Conservation (phyloP, 35 echinoderm and acorn worm species). For the Amphiura filiformis region DNA sequence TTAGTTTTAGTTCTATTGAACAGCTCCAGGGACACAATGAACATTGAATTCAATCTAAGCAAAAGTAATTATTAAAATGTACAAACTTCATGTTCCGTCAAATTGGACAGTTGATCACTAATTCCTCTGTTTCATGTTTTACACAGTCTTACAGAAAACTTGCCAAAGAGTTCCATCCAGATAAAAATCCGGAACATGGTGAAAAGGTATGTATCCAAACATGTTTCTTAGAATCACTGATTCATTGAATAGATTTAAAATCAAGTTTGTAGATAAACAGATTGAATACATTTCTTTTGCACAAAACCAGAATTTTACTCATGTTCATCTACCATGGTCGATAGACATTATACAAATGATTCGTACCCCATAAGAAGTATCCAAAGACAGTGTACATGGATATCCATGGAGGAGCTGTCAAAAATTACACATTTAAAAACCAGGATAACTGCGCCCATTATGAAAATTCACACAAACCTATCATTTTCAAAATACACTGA, state of each 20-base stretch:
- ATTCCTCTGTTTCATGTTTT: conserved; percentile 33
- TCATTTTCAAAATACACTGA: too few relatives aligned
- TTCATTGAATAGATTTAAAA: not conserved
- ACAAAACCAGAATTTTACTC: too few relatives aligned
- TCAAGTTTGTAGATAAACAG: too few relatives aligned
- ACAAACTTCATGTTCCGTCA: conserved; percentile 21
- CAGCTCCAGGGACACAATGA: not conserved
- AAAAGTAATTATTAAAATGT: not conserved
- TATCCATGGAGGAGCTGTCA: too few relatives aligned
- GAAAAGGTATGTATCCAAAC: conserved; percentile 67
- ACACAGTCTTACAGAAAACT: conserved; percentile 91
- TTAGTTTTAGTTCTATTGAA: not conserved
- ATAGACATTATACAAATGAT: not conserved
- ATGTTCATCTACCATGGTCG: not conserved
- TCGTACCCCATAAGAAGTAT: too few relatives aligned
- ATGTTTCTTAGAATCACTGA: not conserved
- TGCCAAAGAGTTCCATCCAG: conserved; percentile 90
- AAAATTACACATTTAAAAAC: too few relatives aligned
- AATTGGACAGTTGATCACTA: not conserved
- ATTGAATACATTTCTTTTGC: too few relatives aligned
- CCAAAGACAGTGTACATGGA: too few relatives aligned
- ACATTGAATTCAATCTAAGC: not conserved
- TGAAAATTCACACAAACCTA: too few relatives aligned
- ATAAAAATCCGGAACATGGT: conserved; percentile 86
- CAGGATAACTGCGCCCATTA: too few relatives aligned